These are phyloP conservation scores for Lithodes maja DNA, from an alignment of 2,888 invertebrate genomes.

Conservation along the genomic window DNA sequence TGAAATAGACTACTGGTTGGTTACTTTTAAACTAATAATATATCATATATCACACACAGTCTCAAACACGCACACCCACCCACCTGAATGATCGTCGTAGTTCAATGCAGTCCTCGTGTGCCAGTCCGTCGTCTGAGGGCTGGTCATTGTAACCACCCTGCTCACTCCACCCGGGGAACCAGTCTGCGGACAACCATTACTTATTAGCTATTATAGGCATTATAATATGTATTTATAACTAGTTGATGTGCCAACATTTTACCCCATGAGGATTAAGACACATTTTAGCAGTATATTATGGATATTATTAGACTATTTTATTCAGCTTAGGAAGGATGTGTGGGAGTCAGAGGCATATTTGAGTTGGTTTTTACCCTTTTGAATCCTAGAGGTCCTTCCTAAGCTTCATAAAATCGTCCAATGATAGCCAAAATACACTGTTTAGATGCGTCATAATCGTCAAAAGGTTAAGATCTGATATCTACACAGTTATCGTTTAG, in stretches of 20 bases:
- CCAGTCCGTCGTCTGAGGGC: conserved; percentile 88
- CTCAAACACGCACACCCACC: conserved; percentile 8
- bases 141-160: conserved; percentile 82
- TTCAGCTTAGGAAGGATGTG: too few relatives aligned
- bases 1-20: too few relatives aligned
- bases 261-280: too few relatives aligned
- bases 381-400: too few relatives aligned
- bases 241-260: neutral
- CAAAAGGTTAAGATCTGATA: neutral
- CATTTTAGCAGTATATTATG: too few relatives aligned
- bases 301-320: too few relatives aligned
- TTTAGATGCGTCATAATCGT: neutral
- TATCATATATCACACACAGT: conserved; percentile 6
- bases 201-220: neutral
- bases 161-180: conserved; percentile 88
- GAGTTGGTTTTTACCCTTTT: too few relatives aligned
- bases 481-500: too few relatives aligned
- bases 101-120: conserved; percentile 88
- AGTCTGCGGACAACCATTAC: conserved; percentile 78
- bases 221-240: neutral
- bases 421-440: too few relatives aligned
- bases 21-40: neutral
- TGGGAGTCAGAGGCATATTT: too few relatives aligned
- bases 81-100: conserved; percentile 80
- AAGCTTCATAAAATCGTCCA: too few relatives aligned